Conservation (phyloP, 2,113 vertebrate genomes). For the Silurus glanis region DNA sequence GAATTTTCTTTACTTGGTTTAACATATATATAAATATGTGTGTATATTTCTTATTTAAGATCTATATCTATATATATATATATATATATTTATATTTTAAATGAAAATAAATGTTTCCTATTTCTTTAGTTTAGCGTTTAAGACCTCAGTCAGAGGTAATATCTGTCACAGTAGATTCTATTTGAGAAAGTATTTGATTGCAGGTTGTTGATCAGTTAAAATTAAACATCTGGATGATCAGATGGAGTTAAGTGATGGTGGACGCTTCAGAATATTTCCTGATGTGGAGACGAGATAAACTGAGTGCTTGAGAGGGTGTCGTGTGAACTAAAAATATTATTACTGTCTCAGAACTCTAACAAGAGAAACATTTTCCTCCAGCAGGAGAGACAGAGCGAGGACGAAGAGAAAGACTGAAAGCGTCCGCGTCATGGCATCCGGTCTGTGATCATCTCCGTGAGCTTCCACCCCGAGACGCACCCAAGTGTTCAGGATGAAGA, state of each 20-base stretch:
- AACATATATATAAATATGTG: too few relatives aligned
- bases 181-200: not conserved
- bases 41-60: too few relatives aligned
- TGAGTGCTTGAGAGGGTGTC: not conserved
- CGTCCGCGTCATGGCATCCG: conserved; percentile 62
- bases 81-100: too few relatives aligned
- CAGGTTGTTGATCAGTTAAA: not conserved
- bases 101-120: not conserved
- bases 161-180: not conserved
- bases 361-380: conserved; percentile 14
- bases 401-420: conserved; percentile 40
- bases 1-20: not conserved
- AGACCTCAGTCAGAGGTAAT: not conserved
- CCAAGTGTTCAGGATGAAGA: conserved; percentile 70
- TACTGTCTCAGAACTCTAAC: not conserved
- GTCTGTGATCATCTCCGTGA: conserved; percentile 59
- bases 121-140: not conserved
- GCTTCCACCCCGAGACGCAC: conserved; percentile 52
- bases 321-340: not conserved
- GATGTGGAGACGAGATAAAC: not conserved
- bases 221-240: not conserved
- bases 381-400: conserved; percentile 47
- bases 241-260: not conserved
- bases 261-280: not conserved
- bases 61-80: too few relatives aligned